Conservation (phyloP, 2,888 invertebrate species). For the Andrena praecox region DNA sequence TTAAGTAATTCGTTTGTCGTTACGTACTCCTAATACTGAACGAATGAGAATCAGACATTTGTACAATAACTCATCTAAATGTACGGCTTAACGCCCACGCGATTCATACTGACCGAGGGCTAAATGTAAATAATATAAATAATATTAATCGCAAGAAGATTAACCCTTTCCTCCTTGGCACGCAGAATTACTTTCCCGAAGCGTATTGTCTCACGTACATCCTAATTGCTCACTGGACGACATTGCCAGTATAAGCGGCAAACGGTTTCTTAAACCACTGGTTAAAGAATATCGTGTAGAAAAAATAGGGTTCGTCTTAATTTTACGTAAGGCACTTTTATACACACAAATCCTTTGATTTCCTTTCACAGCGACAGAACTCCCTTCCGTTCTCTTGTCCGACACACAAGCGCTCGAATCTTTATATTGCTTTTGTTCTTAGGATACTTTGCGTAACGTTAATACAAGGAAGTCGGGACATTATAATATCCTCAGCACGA, state of each 20-base stretch:
- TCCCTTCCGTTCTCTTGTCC: not conserved
- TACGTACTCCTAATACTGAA: slow-evolving; percentile 48
- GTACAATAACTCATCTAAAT: slow-evolving; percentile 23
- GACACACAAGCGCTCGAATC: not conserved
- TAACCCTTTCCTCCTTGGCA: slow-evolving; percentile 44
- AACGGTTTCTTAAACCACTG: slow-evolving; percentile 51
- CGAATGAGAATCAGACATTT: slow-evolving; percentile 24
- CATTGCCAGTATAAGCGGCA: slow-evolving; percentile 49
- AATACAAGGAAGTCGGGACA: not conserved
- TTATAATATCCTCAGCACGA: slow-evolving; percentile 7
- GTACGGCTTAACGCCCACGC: not conserved
- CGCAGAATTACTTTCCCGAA: slow-evolving; percentile 32
- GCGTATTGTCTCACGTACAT: slow-evolving; percentile 22
- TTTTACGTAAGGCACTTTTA: slow-evolving; percentile 74
- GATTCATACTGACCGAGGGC: slow-evolving; percentile 29
- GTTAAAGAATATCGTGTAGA: slow-evolving; percentile 71
- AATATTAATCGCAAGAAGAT: slow-evolving; percentile 22
- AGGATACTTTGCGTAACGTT: not conserved
- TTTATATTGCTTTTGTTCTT: slow-evolving; percentile 7
- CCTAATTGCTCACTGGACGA: slow-evolving; percentile 31
- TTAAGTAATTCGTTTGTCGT: slow-evolving; percentile 31
- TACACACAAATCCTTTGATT: slow-evolving; percentile 72
- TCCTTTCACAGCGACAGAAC: slow-evolving; percentile 38
- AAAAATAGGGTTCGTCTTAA: slow-evolving; percentile 70
- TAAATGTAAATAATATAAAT: slow-evolving; percentile 35